A percentile compares a stretch with the other conserved stretches of the same genome.
phyloP scores from a whole-genome alignment of 2,888 invertebrate genomes.

The Drosophila siamana region DNA sequence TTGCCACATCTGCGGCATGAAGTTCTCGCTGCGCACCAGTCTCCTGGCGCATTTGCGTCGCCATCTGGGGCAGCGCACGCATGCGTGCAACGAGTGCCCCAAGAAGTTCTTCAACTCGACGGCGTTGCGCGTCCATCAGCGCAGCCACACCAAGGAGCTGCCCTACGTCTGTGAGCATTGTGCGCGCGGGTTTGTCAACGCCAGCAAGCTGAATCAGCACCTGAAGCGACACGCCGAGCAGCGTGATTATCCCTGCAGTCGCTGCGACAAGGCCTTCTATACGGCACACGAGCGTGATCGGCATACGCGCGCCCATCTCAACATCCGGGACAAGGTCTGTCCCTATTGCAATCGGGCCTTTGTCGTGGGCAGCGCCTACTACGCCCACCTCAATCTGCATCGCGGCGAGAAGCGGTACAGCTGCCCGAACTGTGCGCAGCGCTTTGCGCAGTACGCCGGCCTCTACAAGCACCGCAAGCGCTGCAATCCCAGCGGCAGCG shows the following conservation, averaged over 20 bases:
- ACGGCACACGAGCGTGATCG: constrained; percentile 81
- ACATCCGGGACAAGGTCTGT: constrained; percentile 82
- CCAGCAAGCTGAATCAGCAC: constrained; percentile 83
- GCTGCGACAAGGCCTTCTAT: constrained; percentile 81
- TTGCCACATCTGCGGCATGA: constrained; percentile 81
- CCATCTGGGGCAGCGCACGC: constrained; percentile 72
- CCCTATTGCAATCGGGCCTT: constrained; percentile 81
- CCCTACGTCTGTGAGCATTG: constrained; percentile 83
- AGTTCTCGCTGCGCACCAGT: constrained; percentile 79
- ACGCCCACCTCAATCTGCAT: constrained; percentile 82
- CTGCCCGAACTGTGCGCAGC: constrained; percentile 70
- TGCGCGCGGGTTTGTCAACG: constrained; percentile 81
- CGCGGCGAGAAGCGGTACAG: constrained; percentile 78
- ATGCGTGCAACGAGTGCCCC: constrained; percentile 71
- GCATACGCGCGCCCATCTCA: constrained; percentile 78
- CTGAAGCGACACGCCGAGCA: constrained; percentile 77
- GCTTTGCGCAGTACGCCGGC: constrained; percentile 83
- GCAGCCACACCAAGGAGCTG: constrained; percentile 80
- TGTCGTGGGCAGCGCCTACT: constrained; percentile 80
- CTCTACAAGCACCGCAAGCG: constrained; percentile 81
- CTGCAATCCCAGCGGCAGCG: constrained; percentile 27
- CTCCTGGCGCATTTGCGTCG: constrained; percentile 74
- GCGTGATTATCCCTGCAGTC: constrained; percentile 75
- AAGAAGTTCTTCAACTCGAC: constrained; percentile 80
- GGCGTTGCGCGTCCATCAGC: constrained; percentile 74